Evolutionary conservation across 1,140 invertebrate species (phyloP), one percentile per base, ranked within the genome.

Genomic region (Lucilia sericata): DNA sequence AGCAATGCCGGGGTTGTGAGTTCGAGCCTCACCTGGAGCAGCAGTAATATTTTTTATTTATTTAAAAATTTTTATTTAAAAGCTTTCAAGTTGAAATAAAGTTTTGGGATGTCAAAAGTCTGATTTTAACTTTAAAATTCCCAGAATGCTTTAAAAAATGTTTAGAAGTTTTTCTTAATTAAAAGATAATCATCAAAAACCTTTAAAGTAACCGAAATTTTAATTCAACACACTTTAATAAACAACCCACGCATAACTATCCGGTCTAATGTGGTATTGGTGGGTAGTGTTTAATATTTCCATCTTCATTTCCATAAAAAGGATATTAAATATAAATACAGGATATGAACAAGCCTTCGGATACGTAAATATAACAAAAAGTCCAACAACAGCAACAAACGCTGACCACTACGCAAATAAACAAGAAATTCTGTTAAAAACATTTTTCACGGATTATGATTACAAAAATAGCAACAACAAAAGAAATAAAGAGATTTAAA

Each of bases 1-100:
- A 96, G 96, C 94, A 90, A 97, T 97, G 96, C 96, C 96, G 96
- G 95, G 96, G 96, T 96, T 96, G 96, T 96, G 95, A 96, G 96
- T 96, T 97, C 96, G 96, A 97, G 95, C 96, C 96, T 96, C 96
- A 96, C 96, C 95, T 96, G 95, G 95, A 84, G 83, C 83, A 84
- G 55, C 25, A 17, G 47, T 42, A 47, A 34, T 34, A 30, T 36
- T 82, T 82, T 82, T 42, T 81, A n/a, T 65, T 42, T 7, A 42
- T 42, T 42, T 36, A 4, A 42, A 42, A 3, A 30, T 1, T 30
- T 30, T 30, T 2, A 30, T 30, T 30, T 30, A 30, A 3, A 30
- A 30, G 25, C 3, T 30, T 30, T 30, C 25, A n/a, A n/a, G n/a
- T n/a, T n/a, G n/a, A n/a, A n/a, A n/a, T n/a, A n/a, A n/a, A n/a